Evolutionary conservation across 2,113 vertebrate genomes (phyloP).

Genomic region (Oxyruncus cristatus): DNA sequence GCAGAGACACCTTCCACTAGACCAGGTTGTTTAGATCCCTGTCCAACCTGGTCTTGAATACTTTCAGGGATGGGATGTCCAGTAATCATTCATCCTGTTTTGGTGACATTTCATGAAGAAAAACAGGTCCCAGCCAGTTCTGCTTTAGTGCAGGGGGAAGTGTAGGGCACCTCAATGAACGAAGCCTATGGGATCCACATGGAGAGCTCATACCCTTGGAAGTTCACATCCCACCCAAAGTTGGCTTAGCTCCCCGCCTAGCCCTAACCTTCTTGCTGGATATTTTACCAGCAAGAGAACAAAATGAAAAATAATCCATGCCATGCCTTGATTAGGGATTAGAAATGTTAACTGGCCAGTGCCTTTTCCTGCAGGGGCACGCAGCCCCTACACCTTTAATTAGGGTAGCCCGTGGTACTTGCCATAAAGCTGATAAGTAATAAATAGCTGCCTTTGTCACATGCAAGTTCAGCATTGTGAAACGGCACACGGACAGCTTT

Average conservation of each 20-base stretch:
- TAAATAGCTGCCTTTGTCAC: constrained; percentile 72
- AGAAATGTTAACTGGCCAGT: constrained; percentile 58
- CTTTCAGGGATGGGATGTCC: not conserved
- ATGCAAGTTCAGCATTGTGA: constrained; percentile 70
- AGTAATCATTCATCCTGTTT: not conserved
- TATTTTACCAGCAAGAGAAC: not conserved
- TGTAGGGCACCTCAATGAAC: not conserved
- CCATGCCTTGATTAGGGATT: constrained; percentile 43
- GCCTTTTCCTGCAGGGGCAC: constrained; percentile 54
- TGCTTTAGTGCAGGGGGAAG: not conserved
- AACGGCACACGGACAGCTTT: constrained; percentile 70
- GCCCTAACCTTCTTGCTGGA: not conserved
- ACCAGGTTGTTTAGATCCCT: not conserved
- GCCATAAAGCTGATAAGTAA: constrained; percentile 72
- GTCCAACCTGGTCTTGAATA: not conserved
- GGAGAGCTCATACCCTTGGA: not conserved
- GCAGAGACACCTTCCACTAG: not conserved
- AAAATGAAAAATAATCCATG: not conserved
- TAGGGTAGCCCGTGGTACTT: constrained; percentile 61
- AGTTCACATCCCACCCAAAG: not conserved
- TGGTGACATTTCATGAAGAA: not conserved
- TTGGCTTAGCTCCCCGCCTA: not conserved
- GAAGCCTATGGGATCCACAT: rapidly evolving
- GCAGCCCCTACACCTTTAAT: constrained; percentile 64
- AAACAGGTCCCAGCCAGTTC: not conserved